Conservation (phyloP, 2,113 vertebrate species). For the Calypte anna region DNA sequence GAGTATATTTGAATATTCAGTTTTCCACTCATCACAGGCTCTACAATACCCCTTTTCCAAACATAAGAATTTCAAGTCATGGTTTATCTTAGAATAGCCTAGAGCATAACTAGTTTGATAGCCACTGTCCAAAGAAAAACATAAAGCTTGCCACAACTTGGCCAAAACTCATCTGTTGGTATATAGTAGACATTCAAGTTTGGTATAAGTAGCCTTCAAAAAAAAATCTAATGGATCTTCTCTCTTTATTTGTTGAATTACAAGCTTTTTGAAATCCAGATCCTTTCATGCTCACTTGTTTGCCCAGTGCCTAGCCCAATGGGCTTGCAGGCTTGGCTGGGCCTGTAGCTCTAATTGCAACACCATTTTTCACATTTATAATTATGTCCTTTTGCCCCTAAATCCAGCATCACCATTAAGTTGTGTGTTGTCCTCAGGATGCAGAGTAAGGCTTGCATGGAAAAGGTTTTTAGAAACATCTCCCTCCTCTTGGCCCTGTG, state of each 20-base stretch:
- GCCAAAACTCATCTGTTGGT: neutral
- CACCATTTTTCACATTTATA: neutral
- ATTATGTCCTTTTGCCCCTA: neutral
- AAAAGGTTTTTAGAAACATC: neutral
- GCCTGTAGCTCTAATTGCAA: neutral
- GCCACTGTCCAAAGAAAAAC: neutral
- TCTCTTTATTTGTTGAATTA: neutral
- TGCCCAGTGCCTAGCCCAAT: neutral
- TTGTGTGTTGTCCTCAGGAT: neutral
- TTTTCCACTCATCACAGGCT: neutral
- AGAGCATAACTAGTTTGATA: neutral
- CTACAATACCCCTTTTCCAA: neutral
- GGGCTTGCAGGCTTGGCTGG: neutral
- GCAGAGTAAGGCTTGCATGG: neutral
- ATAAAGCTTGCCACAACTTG: neutral
- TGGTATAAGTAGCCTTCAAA: neutral
- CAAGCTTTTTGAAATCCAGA: neutral
- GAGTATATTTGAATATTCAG: neutral
- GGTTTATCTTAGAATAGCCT: neutral
- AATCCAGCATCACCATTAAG: neutral
- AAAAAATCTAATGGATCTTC: neutral
- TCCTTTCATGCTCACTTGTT: neutral
- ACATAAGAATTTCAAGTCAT: rapidly evolving
- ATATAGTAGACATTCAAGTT: neutral
- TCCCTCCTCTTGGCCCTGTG: neutral